Percentiles rank a stretch among this genome's conserved stretches.
These are phyloP conservation scores for Thymelicus lineola DNA, from an alignment of 2,888 invertebrate genomes.

Conservation along the genomic window DNA sequence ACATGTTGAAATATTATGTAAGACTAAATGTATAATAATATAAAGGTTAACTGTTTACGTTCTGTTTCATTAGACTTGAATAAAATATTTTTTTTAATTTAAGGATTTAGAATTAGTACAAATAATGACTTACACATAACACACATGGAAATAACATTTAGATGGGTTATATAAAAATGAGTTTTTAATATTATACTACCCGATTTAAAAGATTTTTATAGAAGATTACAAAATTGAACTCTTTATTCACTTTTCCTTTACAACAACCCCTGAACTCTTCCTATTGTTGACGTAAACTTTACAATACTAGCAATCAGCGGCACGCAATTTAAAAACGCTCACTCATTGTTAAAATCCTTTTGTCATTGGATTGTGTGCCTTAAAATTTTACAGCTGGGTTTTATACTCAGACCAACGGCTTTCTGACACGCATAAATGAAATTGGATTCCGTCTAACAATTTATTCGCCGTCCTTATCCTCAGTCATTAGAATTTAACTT, in stretches of 20 bases:
- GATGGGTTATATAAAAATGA: too few relatives aligned
- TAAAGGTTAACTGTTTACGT: too few relatives aligned
- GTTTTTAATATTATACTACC: too few relatives aligned
- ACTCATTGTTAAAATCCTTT: slow-evolving; percentile 32
- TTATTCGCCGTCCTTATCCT: slow-evolving; percentile 33
- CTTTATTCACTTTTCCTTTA: background rate
- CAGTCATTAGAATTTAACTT: slow-evolving; percentile 35
- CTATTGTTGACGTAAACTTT: slow-evolving; percentile 11
- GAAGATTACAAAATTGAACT: background rate
- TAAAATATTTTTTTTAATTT: too few relatives aligned
- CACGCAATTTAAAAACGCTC: slow-evolving; percentile 31
- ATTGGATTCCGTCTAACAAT: slow-evolving; percentile 40
- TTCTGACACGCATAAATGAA: slow-evolving; percentile 39
- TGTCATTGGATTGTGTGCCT: slow-evolving; percentile 36
- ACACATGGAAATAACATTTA: too few relatives aligned
- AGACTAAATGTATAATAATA: too few relatives aligned
- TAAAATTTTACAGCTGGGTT: slow-evolving; percentile 31
- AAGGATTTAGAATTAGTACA: too few relatives aligned
- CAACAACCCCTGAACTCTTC: background rate
- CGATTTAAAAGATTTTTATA: too few relatives aligned
- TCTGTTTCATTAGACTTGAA: too few relatives aligned
- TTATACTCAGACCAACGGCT: slow-evolving; percentile 33
- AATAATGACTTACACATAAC: too few relatives aligned
- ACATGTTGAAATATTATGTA: too few relatives aligned
- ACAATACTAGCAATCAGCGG: slow-evolving; percentile 24